Evolutionary conservation across 2,888 invertebrate genomes (phyloP), one percentile per base, ranked within the genome.

Genomic region (Hyppa rectilinea): DNA sequence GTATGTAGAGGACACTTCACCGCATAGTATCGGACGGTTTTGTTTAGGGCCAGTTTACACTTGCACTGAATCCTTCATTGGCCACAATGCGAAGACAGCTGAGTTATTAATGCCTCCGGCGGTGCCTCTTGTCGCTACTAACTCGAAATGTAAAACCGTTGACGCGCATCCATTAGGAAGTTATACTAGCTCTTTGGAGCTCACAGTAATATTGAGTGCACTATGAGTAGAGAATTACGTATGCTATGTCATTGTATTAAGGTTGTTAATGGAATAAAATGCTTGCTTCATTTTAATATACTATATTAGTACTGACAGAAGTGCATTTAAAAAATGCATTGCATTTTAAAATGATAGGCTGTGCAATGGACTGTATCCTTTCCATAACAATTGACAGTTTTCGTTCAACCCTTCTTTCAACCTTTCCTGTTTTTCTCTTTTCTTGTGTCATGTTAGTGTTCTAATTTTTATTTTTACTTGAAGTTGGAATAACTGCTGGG

Each of bases 51-150:
- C 81, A 72, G 80, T 81, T 78, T 82, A 86, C 87, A 87, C 86
- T 89, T 85, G 87, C 85, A 85, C 85, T 87, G 89, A 87, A 89
- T 91, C 89, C 87, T 87, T 91, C 90, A 90, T 84, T 87, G 89
- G 83, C 87, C 85, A 80, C 85, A 86, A 82, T 85, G 81, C 77
- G 80, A 74, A 81, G 89, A 89, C 89, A 87, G 86, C 68, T 71
- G 88, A 89, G 90, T 91, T 92, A 92, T 91, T 90, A 91, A 91
- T 92, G 91, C 87, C 80, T 75, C 83, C 83, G 80, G 75, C 82
- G 72, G 77, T 79, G 81, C 82, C 82, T 82, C 84, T 71, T 87
- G 87, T 85, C 84, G 84, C 85, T 83, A 85, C 82, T 85, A 82
- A 82, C 77, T 85, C 81, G 78, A 86, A 88, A 87, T 86, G 82